These are phyloP conservation scores for Aurelia sp. DNA, from an alignment of 30 jellyfish, hydroid and myxozoan species.

Conservation along the genomic window DNA sequence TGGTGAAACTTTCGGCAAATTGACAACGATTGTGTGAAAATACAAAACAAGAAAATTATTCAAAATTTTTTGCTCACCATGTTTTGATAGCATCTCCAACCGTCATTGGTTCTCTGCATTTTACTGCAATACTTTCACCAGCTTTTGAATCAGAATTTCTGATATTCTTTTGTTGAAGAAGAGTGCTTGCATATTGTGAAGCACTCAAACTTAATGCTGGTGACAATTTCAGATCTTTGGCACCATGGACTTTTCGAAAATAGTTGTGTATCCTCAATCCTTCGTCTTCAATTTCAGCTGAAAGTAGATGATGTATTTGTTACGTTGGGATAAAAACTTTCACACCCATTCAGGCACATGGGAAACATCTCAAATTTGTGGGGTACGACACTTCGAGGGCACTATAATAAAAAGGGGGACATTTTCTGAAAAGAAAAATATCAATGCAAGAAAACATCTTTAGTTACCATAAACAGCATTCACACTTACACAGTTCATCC, in stretches of 20 bases:
- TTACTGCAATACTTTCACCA: slow-evolving; percentile 55
- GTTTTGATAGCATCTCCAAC: slow-evolving; percentile 58
- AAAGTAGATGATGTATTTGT: background rate
- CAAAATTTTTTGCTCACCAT: slow-evolving; percentile 24
- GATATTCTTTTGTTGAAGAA: slow-evolving; percentile 8
- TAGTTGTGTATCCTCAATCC: slow-evolving; percentile 48
- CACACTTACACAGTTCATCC: no score
- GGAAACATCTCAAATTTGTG: no score
- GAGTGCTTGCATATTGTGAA: slow-evolving; percentile 14
- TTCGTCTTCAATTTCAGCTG: slow-evolving; percentile 48
- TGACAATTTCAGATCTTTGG: slow-evolving; percentile 21
- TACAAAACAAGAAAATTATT: no score
- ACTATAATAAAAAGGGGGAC: no score
- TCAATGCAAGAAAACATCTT: no score
- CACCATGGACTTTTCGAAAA: slow-evolving; percentile 42
- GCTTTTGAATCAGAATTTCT: slow-evolving; percentile 4
- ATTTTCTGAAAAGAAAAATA: no score
- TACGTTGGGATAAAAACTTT: no score
- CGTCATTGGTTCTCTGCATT: slow-evolving; percentile 43
- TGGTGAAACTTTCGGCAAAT: no score
- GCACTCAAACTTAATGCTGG: slow-evolving; percentile 38
- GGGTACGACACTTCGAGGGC: no score
- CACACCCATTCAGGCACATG: no score
- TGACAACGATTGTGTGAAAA: no score
- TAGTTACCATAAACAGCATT: no score